Evolutionary conservation across 2,113 vertebrate species (phyloP).

Genomic region (Micronisus gabar): DNA sequence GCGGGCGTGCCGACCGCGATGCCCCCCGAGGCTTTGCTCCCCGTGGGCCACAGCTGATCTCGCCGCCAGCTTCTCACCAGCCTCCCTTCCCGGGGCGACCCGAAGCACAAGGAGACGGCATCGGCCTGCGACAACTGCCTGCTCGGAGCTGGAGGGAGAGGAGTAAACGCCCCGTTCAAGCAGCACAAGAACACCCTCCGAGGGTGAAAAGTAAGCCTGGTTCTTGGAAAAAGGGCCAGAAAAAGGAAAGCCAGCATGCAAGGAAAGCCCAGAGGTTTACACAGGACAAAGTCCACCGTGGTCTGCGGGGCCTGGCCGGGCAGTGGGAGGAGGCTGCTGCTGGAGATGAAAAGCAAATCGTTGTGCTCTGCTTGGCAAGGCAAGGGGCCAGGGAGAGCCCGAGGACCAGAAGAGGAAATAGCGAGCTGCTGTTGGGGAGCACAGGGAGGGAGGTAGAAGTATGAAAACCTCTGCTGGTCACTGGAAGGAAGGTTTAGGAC

Average conservation of each 20-base stretch:
- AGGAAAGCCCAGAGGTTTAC: neutral
- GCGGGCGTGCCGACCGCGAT: fast-evolving
- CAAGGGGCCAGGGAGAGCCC: neutral
- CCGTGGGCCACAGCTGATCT: no score
- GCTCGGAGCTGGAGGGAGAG: neutral
- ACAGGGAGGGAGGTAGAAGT: no score
- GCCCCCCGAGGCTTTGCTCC: neutral
- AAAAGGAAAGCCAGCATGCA: neutral
- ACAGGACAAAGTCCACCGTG: neutral
- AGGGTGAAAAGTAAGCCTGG: neutral
- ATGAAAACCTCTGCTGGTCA: neutral
- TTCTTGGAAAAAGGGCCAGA: neutral
- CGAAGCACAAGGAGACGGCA: fast-evolving
- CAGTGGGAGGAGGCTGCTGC: neutral
- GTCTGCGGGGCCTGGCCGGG: neutral
- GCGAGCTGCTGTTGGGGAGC: neutral
- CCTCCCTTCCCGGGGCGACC: neutral
- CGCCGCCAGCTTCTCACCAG: no score
- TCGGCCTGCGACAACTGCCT: neutral
- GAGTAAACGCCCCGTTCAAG: neutral
- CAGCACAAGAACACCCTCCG: neutral
- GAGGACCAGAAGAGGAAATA: neutral
- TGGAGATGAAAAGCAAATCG: neutral
- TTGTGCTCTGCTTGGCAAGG: neutral
- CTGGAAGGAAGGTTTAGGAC: neutral